A percentile compares a stretch with the other conserved stretches of the same genome.
Conservation (phyloP, 2,113 vertebrate species). For the Oncorhynchus keta region DNA sequence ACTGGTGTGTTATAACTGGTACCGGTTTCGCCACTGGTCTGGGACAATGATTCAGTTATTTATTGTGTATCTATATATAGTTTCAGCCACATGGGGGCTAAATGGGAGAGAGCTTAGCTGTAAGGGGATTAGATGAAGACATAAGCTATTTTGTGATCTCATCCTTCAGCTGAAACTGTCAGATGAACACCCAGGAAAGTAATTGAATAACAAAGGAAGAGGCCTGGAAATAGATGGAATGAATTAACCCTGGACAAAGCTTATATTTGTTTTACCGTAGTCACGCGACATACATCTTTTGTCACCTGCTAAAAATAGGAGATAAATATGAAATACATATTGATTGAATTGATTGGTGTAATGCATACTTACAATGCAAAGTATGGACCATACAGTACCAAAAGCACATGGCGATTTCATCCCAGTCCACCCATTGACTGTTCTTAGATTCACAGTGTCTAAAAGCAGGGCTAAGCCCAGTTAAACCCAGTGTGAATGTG, state of each 20-base stretch:
- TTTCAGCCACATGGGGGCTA: background rate
- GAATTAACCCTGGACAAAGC: no score
- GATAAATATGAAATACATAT: no score
- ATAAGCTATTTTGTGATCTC: background rate
- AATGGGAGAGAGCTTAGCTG: constrained; percentile 14
- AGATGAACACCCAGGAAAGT: no score
- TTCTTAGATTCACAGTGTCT: background rate
- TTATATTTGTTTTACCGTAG: no score
- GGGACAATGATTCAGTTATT: background rate
- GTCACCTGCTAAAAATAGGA: no score
- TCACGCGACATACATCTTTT: no score
- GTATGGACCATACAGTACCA: no score
- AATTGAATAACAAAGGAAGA: no score
- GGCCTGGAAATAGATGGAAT: no score
- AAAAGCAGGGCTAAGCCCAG: background rate
- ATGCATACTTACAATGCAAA: no score
- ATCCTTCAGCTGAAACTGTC: no score
- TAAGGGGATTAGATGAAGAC: constrained; percentile 19
- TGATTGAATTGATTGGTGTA: no score
- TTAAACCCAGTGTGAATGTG: constrained; percentile 4
- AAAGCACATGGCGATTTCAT: background rate
- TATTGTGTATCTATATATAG: background rate
- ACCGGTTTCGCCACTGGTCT: background rate
- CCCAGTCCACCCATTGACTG: background rate
- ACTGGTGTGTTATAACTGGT: background rate